Base-by-base conservation (phyloP, 2,797 vertebrate species). In the Rhincodon typus region DNA sequence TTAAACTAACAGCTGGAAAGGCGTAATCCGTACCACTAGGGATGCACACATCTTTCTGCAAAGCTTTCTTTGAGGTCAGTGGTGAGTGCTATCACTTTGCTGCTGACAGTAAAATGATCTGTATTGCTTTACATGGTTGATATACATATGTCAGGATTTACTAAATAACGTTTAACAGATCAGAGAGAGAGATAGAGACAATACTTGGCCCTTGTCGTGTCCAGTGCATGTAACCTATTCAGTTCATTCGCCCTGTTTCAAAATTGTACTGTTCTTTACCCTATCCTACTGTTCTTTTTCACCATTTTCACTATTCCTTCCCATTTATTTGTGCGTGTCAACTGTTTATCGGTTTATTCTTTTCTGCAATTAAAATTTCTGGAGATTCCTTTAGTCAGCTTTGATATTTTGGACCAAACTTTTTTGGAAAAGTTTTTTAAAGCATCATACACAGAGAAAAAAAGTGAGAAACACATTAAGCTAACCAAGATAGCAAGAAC, bases 261-360 rank as follows among this genome's bases (percentile, higher is more conserved):
- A 74, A 74, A 15, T 34, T 46, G 38, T 23, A 6, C 25, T 6
- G 6, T 50, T 50, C 30, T 90, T 53, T 53, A 34, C 50, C 53
- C 27, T 10, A 10, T 19, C 25, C 19, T 62, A 62, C 57, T 62
- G 57, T 62, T 62, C 57, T 93, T 38, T 25, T 4, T 67, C 91
- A 67, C 66, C 38, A 50, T 50, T 72, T 7, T 72, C 25, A 10
- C 4, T 88, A 34, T 74, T 53, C 1, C 13, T 34, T 50, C 70
- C 46, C 8, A 50, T 13, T 50, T 77, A 19, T 97, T 96, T 96
- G 97, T 97, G 97, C 97, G 97, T 96, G 96, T 94, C 96, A 96
- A 95, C 96, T 96, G 97, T 97, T 97, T 97, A 97, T 74, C 42
- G 46, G 69, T 74, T 74, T 74, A 50, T 53, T 50, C 1, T 72